These are phyloP conservation scores for Aleadryas rufinucha DNA, from an alignment of 2,113 vertebrate genomes.

Conservation along the genomic window DNA sequence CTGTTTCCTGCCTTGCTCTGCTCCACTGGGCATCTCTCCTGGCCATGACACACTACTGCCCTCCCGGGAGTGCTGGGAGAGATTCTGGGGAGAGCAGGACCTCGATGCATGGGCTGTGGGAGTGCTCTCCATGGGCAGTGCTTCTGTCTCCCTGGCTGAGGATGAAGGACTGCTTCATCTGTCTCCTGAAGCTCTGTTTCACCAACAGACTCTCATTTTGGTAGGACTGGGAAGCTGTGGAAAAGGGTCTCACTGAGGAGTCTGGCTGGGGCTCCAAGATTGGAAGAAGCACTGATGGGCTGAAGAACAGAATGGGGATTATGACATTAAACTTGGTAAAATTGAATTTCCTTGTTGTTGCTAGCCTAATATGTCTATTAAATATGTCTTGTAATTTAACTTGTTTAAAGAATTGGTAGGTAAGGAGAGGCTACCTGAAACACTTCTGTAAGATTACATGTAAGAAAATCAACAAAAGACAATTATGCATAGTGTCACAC, in stretches of 20 bases:
- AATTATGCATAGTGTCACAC: background rate
- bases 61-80: background rate
- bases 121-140: background rate
- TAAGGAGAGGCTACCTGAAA: background rate
- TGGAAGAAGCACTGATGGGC: background rate
- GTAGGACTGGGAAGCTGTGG: background rate
- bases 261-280: background rate
- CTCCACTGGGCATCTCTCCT: background rate
- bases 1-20: rapidly evolving
- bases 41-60: background rate
- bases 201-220: background rate
- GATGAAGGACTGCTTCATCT: background rate
- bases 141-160: background rate
- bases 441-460: background rate
- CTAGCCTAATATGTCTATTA: background rate
- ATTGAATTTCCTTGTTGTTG: background rate
- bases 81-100: background rate
- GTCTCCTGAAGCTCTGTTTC: background rate
- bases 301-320: background rate
- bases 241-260: background rate
- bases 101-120: background rate
- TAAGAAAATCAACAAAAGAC: background rate
- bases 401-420: background rate
- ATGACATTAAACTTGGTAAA: background rate
- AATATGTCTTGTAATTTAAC: background rate